Evolutionary conservation across 2,113 vertebrate genomes (phyloP), one percentile per base, ranked within the genome.

Genomic region (Istiophorus platypterus): DNA sequence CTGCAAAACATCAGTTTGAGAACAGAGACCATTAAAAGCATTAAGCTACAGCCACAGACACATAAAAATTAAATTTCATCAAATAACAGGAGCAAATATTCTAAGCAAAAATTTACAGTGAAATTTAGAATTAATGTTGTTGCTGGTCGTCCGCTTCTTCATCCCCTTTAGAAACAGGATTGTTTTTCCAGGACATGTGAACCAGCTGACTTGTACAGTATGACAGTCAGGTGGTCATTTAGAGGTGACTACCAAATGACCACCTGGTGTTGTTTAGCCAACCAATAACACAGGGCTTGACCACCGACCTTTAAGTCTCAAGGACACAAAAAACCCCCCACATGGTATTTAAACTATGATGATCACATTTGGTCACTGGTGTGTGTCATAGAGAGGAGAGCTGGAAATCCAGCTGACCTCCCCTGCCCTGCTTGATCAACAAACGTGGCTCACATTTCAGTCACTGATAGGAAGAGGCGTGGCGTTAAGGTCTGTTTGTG

Each of bases 281-380:
- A 49, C 41, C 39, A 63, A 7, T 45, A 37, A 83, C 62, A 77
- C 68, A 37, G 56, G 64, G 65, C 69, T 9, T 62, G n/a, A 75
- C 37, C 13, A 37, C 47, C 65, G 76, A 82, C 74, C 65, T 59
- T 74, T 70, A 12, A 54, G 65, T 58, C n/a, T 90, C 87, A 93
- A 90, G 90, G 92, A 85, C 88, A 90, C 80, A 72, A 24, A 76
- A 24, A 76, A 22, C 71, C 34, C 68, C 22, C 59, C 63, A 76
- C 39, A 69, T 29, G 58, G 52, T 57, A 72, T 5, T 10, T 45
- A 5, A 47, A 64, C 17, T 68, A 22, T 22, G 39, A 54, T 51
- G 47, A 52, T 84, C 66, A 62, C n/a, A 41, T 47, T 61, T 37
- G 70, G 27, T 8, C 14, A 24, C 37, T 26, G 18, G 39, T 22